A percentile compares a stretch with the other conserved stretches of the same genome.
Evolutionary conservation across 2,113 vertebrate genomes (phyloP).

Genomic region (Grantiella picta): DNA sequence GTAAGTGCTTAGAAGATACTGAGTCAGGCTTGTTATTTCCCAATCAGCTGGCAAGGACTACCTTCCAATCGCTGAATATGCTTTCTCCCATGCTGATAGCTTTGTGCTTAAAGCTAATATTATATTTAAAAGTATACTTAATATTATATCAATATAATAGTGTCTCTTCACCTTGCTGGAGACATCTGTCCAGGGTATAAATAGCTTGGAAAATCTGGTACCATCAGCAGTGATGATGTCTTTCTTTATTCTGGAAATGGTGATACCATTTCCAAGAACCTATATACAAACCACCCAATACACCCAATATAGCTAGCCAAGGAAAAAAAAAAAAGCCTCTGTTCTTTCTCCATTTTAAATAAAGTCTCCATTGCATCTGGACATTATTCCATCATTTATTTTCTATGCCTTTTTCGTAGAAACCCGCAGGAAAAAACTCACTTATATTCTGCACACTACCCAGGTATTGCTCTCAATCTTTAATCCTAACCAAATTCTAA

Average conservation of each 20-base stretch:
- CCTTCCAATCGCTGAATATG: not conserved
- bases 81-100: not conserved
- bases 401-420: not conserved
- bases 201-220: not conserved
- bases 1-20: not conserved
- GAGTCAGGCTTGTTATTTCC: constrained; percentile 17
- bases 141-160: not conserved
- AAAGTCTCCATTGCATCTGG: not conserved
- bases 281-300: not conserved
- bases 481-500: not conserved
- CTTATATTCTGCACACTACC: not conserved
- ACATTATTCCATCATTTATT: not conserved
- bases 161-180: not conserved
- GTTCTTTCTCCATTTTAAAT: not conserved
- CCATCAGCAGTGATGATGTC: not conserved
- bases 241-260: not conserved
- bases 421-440: not conserved
- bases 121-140: constrained; percentile 7
- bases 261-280: not conserved
- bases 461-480: not conserved
- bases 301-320: not conserved
- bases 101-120: not conserved
- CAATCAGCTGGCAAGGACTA: not conserved
- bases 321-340: not conserved
- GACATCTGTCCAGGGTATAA: not conserved